Base-by-base conservation (phyloP, 2,888 invertebrate genomes). In the Phasia obesa region DNA sequence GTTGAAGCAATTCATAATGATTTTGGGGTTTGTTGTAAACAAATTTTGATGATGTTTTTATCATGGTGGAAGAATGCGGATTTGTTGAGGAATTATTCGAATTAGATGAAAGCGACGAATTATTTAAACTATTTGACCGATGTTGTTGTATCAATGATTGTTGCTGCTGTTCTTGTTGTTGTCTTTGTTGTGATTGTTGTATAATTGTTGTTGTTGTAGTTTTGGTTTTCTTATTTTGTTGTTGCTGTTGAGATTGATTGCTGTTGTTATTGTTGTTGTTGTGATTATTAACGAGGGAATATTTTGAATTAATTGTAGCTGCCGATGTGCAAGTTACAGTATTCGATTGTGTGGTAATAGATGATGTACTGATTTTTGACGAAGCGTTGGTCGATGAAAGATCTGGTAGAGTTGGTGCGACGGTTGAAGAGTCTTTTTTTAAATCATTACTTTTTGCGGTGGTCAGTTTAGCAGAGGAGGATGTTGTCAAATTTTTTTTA, bases 11-110 rank as follows among this genome's bases (percentile, higher is more conserved):
- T 82, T 90, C 89, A 55, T 87, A 88, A 55, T 89, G 89, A 85
- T 89, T 89, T 74, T 89, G 89, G 21, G 89, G 90, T 82, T 89
- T 89, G 60, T 90, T 89, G 80, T 89, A 89, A 25, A 89, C 88
- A 78, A 89, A 89, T 81, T 89, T 89, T 23, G 88, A 88, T 2
- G 90, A 87, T 47, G 89, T 89, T 81, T 88, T 89, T 31, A 89
- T 84, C 60, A 89, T 69, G 17, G 84, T 76, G 53, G 71, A 62
- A 53, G 69, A 49, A 65, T 80, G 62, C 17, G 62, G 23, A 67
- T 80, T 57, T 55, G 69, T 59, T 35, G 73, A 59, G 23, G 70
- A 44, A 67, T 79, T 60, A 59, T 81, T 67, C 0, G 65, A n/a
- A 21, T 44, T 73, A 2, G 82, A 75, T 31, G 81, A 85, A 47